These are phyloP conservation scores for Characodon lateralis DNA, from an alignment of 2,797 vertebrate genomes.

Conservation along the genomic window DNA sequence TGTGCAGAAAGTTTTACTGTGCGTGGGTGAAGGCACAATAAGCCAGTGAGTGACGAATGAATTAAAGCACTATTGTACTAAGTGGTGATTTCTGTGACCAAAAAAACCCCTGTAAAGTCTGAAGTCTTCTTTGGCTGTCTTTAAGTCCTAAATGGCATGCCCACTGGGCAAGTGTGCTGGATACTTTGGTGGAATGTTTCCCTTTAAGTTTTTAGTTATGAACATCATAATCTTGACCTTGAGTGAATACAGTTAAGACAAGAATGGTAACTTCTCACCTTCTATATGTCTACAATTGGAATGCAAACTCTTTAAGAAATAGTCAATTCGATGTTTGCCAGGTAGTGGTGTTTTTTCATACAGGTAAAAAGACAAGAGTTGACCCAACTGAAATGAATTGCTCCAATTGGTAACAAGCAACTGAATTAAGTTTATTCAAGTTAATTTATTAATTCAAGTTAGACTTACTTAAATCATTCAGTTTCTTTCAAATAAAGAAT, in stretches of 20 bases:
- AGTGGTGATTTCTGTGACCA: conserved; percentile 18
- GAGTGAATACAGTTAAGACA: background rate
- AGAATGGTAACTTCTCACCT: conserved; percentile 4
- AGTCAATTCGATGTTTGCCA: background rate
- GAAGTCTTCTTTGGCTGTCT: background rate
- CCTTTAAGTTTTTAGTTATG: conserved; percentile 9
- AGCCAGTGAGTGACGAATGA: conserved; percentile 47
- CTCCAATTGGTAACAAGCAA: too few species aligned
- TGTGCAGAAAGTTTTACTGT: conserved; percentile 43
- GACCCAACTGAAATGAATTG: too few species aligned
- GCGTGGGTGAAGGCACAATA: conserved; percentile 58
- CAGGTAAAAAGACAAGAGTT: too few species aligned
- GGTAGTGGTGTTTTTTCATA: background rate
- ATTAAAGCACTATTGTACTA: conserved; percentile 17
- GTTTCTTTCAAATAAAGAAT: too few species aligned
- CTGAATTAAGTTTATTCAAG: too few species aligned
- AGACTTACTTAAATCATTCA: too few species aligned
- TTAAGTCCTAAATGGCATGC: conserved; percentile 5
- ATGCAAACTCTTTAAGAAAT: background rate
- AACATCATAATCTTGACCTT: conserved; percentile 9
- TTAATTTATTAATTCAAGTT: too few species aligned
- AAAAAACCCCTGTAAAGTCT: conserved; percentile 6
- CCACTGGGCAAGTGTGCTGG: conserved; percentile 9
- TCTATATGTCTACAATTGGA: background rate
- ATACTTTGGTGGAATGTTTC: conserved; percentile 13